Conservation (phyloP, 1,140 invertebrate genomes). For the Subanguina moxae region DNA sequence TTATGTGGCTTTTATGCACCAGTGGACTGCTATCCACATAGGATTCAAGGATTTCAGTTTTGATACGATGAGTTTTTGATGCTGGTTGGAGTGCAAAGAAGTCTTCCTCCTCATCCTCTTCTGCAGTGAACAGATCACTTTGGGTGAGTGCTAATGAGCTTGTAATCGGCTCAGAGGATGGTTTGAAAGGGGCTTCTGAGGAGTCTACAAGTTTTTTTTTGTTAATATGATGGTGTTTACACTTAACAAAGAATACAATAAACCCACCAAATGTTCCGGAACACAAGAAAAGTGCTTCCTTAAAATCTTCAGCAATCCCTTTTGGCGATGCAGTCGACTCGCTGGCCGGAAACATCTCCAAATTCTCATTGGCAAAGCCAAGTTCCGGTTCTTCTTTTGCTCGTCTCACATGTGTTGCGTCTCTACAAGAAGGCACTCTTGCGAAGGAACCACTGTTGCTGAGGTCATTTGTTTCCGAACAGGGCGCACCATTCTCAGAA, state of each 20-base stretch:
- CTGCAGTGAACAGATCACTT: slow-evolving; percentile 20
- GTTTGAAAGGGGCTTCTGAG: too few species aligned
- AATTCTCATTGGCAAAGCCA: not conserved
- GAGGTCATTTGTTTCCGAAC: too few species aligned
- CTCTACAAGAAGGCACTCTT: too few species aligned
- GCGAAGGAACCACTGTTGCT: too few species aligned
- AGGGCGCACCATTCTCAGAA: too few species aligned
- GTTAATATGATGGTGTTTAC: too few species aligned
- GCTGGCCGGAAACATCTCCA: not conserved
- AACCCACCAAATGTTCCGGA: slow-evolving; percentile 5
- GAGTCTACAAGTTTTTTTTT: too few species aligned
- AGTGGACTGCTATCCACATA: not conserved
- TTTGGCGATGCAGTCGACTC: not conserved
- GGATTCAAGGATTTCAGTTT: slow-evolving; percentile 13
- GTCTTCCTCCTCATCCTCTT: slow-evolving; percentile 20
- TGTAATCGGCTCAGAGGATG: too few species aligned
- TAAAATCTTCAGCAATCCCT: slow-evolving; percentile 5
- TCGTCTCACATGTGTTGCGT: not conserved
- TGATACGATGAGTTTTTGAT: slow-evolving; percentile 9
- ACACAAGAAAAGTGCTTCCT: slow-evolving; percentile 8
- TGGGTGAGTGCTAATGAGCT: too few species aligned
- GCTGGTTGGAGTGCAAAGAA: not conserved
- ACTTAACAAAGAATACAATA: not conserved
- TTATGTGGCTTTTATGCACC: not conserved
- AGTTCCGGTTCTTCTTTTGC: not conserved